Base-by-base conservation (phyloP, 2,113 vertebrate species). In the Terrapene triunguis region DNA sequence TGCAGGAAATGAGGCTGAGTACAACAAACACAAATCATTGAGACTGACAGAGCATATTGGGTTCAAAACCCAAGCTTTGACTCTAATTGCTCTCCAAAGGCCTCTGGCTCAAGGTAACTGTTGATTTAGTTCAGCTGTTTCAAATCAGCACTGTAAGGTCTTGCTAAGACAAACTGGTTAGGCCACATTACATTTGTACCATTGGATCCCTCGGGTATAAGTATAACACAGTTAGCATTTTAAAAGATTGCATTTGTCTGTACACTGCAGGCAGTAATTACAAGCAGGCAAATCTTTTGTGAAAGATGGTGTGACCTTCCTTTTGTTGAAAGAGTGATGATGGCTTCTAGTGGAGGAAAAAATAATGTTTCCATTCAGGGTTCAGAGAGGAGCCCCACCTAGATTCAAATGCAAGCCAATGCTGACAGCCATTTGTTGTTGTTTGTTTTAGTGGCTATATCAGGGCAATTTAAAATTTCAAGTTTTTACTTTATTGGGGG, bases 121-220 rank as follows among this genome's bases (percentile, higher is more conserved):
- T 98, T 99, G 98, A 98, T 99, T 99, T 99, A 99, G 98, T 98
- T 99, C 99, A 99, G 98, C 98, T 99, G 98, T 99, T 99, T 99
- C 98, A 98, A 98, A 98, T 99, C 98, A 99, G 97, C 98, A 98
- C 97, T 90, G 93, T 97, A 98, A 98, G 98, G 98, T 98, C 98
- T 98, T 59, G 80, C 98, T 98, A 98, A 99, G 98, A 98, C 98
- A 98, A 98, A 98, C 98, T 98, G 97, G 98, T 97, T 98, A 98
- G 98, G 97, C 98, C 80, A 89, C 90, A 90, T 97, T 98, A 97
- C 98, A 98, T 98, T 98, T 98, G 98, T 98, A 98, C 97, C 95
- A 95, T 44, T 96, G 90, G 88, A 94, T 98, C 98, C 97, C 98
- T 97, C 1, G 94, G 96, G 98, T 97, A 88, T 96, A 98, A 98